Evolutionary conservation across 1,140 invertebrate species (phyloP), one percentile per base, ranked within the genome.

Genomic region (Pissodes strobi): DNA sequence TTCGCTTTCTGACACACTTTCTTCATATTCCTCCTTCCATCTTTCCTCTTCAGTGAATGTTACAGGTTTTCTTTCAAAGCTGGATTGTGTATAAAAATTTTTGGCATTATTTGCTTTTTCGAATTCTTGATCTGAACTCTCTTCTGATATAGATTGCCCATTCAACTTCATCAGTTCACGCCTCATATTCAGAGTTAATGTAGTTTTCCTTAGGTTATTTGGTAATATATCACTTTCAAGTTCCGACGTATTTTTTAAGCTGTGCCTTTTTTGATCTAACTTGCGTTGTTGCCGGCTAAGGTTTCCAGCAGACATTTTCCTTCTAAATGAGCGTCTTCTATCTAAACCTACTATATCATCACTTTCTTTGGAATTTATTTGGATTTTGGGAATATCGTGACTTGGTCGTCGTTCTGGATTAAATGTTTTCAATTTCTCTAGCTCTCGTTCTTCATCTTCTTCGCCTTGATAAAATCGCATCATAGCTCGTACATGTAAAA

Each of bases 401-500:
- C 22, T 60, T 13, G 13, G 46, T 38, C 59, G 46, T 41, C 45
- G 49, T 18, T 69, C 61, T 15, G 59, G 34, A 27, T 58, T 61
- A 13, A 30, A 23, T 23, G 37, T 60, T 70, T 45, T 58, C 73
- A 56, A 74, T 74, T 21, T 57, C 22, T 77, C 78, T 43, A 81
- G 80, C 74, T 85, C 82, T 15, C 85, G 83, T 78, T 91, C 86
- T 75, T 91, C 87, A 51, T 87, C 80, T 22, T 86, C 86, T 0
- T 89, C 84, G 1, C 88, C 90, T 74, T 88, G 83, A 69, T 90
- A 90, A 67, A 92, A 89, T 18, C 90, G 80, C 9, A 87, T 87
- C 87, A 92, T 90, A 1, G 89, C 88, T 17, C 84, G 82, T 72
- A 92, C 90, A 69, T 91, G 90, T 1, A 93, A 79, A 5, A 92